These are phyloP conservation scores for Cheilosia urbana DNA, from an alignment of 2,888 invertebrate genomes.

Conservation along the genomic window DNA sequence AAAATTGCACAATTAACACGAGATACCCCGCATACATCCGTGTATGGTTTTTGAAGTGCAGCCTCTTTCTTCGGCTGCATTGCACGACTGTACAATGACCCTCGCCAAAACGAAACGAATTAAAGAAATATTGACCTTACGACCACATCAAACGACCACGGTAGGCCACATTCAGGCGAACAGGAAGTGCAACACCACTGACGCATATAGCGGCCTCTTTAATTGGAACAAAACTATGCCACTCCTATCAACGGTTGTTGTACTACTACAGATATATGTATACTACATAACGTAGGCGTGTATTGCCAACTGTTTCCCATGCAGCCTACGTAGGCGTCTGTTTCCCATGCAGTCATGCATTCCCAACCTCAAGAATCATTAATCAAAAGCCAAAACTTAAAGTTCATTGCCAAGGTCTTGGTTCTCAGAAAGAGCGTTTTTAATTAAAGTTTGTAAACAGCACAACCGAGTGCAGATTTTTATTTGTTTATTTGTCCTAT, in stretches of 20 bases:
- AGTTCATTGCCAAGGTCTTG: slow-evolving; percentile 57
- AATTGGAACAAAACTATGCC: not conserved
- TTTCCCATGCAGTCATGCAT: not conserved
- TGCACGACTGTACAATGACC: slow-evolving; percentile 9
- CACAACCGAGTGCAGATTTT: not conserved
- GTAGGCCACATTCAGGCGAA: not conserved
- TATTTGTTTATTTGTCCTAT: slow-evolving; percentile 2
- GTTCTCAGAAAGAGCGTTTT: not conserved
- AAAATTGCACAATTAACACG: slow-evolving; percentile 32
- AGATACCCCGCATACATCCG: not conserved
- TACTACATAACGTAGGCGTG: not conserved
- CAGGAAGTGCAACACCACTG: slow-evolving; percentile 13
- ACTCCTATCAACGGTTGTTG: not conserved
- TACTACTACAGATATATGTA: not conserved
- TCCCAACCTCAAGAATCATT: not conserved
- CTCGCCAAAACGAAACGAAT: slow-evolving; percentile 5
- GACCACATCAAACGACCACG: not conserved
- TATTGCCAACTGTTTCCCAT: not conserved
- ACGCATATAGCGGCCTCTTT: not conserved
- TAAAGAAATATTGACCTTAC: slow-evolving; percentile 34
- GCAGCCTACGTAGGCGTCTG: not conserved
- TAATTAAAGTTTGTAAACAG: slow-evolving; percentile 11
- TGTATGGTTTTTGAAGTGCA: not conserved
- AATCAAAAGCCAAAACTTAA: slow-evolving; percentile 35
- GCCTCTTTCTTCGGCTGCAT: slow-evolving; percentile 11